Evolutionary conservation across 1,140 invertebrate species (phyloP).

Genomic region (Chelonus insularis): DNA sequence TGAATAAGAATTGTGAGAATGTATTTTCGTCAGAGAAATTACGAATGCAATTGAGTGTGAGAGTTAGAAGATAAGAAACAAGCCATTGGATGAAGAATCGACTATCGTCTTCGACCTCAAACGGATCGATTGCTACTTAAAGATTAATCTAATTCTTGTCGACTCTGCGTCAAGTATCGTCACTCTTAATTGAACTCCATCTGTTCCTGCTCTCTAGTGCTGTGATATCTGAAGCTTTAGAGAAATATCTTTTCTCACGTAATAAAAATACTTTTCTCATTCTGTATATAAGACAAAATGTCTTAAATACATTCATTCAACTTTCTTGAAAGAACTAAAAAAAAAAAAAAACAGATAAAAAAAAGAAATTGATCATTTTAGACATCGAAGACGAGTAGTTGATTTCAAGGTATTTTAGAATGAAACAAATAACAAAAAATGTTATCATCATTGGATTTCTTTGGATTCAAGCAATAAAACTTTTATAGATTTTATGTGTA

Average conservation of each 20-base stretch:
- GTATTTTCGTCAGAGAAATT: slow-evolving; percentile 5
- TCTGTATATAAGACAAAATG: neutral
- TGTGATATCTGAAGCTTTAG: too few species aligned
- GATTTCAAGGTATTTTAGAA: neutral
- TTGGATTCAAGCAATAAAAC: slow-evolving; percentile 9
- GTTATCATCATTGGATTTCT: slow-evolving; percentile 1
- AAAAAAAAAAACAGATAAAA: neutral
- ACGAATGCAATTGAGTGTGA: slow-evolving; percentile 7
- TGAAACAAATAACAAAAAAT: neutral
- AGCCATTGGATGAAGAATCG: slow-evolving; percentile 3
- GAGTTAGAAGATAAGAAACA: slow-evolving; percentile 2
- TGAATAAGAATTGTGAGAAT: neutral
- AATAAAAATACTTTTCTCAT: neutral
- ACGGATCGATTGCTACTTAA: slow-evolving; percentile 21
- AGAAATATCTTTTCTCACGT: neutral
- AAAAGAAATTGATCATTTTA: neutral
- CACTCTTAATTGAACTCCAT: slow-evolving; percentile 19
- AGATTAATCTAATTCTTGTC: slow-evolving; percentile 26
- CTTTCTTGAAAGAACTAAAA: neutral
- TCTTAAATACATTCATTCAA: neutral
- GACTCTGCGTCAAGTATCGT: slow-evolving; percentile 9
- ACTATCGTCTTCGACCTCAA: slow-evolving; percentile 12
- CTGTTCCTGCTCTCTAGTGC: too few species aligned
- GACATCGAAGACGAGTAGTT: slow-evolving; percentile 1
- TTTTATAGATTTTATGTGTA: neutral